These are phyloP conservation scores for Periplaneta americana DNA, from an alignment of 1,140 invertebrate species.

Conservation along the genomic window DNA sequence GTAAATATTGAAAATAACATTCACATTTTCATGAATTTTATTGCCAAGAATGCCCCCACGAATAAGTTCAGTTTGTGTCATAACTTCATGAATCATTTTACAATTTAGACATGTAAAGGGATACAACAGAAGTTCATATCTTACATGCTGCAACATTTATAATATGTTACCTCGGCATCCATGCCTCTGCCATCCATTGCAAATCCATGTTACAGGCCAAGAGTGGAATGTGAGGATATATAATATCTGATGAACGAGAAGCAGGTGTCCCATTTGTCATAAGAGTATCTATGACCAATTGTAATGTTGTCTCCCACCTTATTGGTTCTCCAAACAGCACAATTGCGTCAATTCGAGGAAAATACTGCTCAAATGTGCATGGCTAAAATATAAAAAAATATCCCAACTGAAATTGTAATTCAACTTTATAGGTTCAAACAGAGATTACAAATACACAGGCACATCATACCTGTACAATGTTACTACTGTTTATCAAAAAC, in stretches of 20 bases:
- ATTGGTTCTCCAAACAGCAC: slow-evolving; percentile 58
- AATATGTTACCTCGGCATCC: slow-evolving; percentile 47
- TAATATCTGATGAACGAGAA: slow-evolving; percentile 34
- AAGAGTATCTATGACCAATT: slow-evolving; percentile 62
- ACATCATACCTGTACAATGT: too few species aligned
- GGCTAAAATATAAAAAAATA: slow-evolving; percentile 35
- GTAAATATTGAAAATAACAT: too few species aligned
- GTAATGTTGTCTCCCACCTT: slow-evolving; percentile 55
- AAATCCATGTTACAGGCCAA: slow-evolving; percentile 66
- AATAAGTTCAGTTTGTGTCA: background rate
- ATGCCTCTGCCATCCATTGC: slow-evolving; percentile 61
- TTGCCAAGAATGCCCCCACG: too few species aligned
- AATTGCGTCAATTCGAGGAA: slow-evolving; percentile 47
- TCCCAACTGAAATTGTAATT: too few species aligned
- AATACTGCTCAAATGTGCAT: slow-evolving; percentile 46
- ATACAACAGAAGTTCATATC: background rate
- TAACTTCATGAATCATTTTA: background rate
- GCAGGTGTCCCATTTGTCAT: slow-evolving; percentile 54
- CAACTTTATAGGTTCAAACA: too few species aligned
- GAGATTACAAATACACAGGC: too few species aligned
- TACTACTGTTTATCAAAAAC: too few species aligned
- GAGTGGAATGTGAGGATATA: slow-evolving; percentile 58
- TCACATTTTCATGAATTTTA: too few species aligned
- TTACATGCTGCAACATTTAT: too few species aligned
- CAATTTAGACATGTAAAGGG: background rate